Percentiles rank a stretch among this genome's conserved stretches.
These are phyloP conservation scores for Platichthys stellatus DNA, from an alignment of 2,113 vertebrate species.

Conservation along the genomic window DNA sequence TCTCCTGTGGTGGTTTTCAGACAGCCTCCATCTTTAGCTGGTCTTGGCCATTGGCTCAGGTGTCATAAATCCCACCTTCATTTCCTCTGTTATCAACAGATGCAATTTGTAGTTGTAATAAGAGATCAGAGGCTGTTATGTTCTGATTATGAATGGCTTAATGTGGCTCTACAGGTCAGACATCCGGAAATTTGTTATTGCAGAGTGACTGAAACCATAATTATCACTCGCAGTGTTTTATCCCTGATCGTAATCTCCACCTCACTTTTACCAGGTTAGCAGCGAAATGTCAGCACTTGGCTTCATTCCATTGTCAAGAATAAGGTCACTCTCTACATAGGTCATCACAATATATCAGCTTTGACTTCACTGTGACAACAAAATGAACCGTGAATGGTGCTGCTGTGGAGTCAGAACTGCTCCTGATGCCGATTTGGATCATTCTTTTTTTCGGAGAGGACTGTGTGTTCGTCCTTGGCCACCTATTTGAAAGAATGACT, in stretches of 20 bases:
- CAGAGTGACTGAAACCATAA: conserved; percentile 54
- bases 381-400: not conserved
- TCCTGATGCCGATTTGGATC: conserved; percentile 27
- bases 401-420: not conserved
- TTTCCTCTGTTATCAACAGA: conserved; percentile 59
- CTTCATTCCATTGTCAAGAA: conserved; percentile 1
- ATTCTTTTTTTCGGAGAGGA: conserved; percentile 20
- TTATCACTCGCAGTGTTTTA: conserved; percentile 45
- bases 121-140: conserved; percentile 65
- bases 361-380: not conserved
- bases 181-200: conserved; percentile 62
- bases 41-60: conserved; percentile 30
- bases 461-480: conserved; percentile 38
- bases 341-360: not conserved
- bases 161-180: conserved; percentile 46
- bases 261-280: conserved; percentile 25
- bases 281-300: conserved; percentile 32
- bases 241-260: conserved; percentile 24
- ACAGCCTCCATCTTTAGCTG: conserved; percentile 18
- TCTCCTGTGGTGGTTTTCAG: conserved; percentile 53
- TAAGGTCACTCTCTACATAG: conserved; percentile 7
- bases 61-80: conserved; percentile 67
- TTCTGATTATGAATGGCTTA: conserved; percentile 65
- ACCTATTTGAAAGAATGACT: conserved; percentile 53
- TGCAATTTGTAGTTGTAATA: conserved; percentile 67